Evolutionary conservation across 1,140 invertebrate genomes (phyloP), one percentile per base, ranked within the genome.

Genomic region (Lepidurus couesii): DNA sequence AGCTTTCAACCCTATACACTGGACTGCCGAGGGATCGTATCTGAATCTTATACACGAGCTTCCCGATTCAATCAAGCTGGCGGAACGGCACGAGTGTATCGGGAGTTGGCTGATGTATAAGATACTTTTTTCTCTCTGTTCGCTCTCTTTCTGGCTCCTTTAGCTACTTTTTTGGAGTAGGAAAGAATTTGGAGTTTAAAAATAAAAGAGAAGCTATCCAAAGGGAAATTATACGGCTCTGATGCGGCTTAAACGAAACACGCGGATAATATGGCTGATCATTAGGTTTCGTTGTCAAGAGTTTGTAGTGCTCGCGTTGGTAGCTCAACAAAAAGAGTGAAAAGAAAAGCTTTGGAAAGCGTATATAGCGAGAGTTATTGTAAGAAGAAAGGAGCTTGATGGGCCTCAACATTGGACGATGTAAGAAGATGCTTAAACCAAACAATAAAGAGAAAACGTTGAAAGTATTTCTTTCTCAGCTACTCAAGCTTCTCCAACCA

Each of bases 241-340:
- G 53, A 65, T 65, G 53, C 53, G 53, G 53, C 53, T 13, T 65
- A 7, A 65, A 65, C 53, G 21, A 65, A 65, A 65, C 53, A 21
- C 53, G 16, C 21, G 21, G 53, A 65, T 65, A 21, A 65, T 65
- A 65, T 21, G 34, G n/a, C 53, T 16, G 53, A 65, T 65, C 53
- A 65, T 65, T 65, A 65, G 53, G 53, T 65, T 65, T 65, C n/a
- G 53, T 65, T 65, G 53, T 65, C 53, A n/a, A 7, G 45, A 11
- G 45, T 9, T 47, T 21, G 53, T 65, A n/a, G 21, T 65, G 53
- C 1, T 65, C 53, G 16, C 53, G 16, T 65, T 7, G 7, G 53
- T 0, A 65, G 53, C 16, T 7, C 53, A 34, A 34, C 53, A 65
- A 65, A 65, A 21, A 11, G 53, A 0, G 21, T 7, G 7, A 21